Base-by-base conservation (phyloP, 2,113 vertebrate species). In the Lampris incognitus region DNA sequence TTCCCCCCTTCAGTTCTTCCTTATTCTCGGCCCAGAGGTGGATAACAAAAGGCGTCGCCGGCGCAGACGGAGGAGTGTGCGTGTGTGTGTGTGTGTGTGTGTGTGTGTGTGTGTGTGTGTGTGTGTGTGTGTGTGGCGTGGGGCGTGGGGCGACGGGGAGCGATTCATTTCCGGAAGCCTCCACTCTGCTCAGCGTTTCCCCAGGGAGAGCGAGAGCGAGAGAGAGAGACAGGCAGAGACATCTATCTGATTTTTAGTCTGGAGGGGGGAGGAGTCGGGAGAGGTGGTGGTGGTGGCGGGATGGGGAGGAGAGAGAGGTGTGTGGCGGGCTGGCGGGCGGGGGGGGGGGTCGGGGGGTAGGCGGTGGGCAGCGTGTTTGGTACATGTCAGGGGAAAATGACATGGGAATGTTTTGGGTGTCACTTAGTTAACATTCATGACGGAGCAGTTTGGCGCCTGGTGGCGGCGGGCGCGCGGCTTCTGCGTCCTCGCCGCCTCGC, bases 91-190 rank as follows among this genome's bases (percentile, higher is more conserved):
- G 60, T 37, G 59, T 54, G 49, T 42, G 44, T 40, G 54, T 48
- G n/a, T 24, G 71, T 60, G 67, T 77, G 90, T 57, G 70, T 42
- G 84, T 59, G 11, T 78, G 82, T 24, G 24, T 24, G 24, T 24
- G 24, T 24, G 24, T 24, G 48, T 66, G 67, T 68, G 48, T 9
- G 52, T 40, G 74, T n/a, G 59, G 24, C 0, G 79, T 74, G 66
- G 78, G 78, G 46, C 84, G 66, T 79, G 75, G 85, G 86, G 79
- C 86, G 75, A 85, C 42, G 70, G 40, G 60, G 66, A 81, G 86
- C 71, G 24, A 38, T 87, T 91, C 78, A 74, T 90, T 93, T 93
- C 93, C 91, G 92, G 93, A 90, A 94, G 92, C 90, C 84, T 92
- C 75, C 86, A 85, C 89, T 91, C 87, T 89, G 88, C 83, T 74